Base-by-base conservation (phyloP, 1,140 invertebrate genomes). In the Drosophila asahinai region DNA sequence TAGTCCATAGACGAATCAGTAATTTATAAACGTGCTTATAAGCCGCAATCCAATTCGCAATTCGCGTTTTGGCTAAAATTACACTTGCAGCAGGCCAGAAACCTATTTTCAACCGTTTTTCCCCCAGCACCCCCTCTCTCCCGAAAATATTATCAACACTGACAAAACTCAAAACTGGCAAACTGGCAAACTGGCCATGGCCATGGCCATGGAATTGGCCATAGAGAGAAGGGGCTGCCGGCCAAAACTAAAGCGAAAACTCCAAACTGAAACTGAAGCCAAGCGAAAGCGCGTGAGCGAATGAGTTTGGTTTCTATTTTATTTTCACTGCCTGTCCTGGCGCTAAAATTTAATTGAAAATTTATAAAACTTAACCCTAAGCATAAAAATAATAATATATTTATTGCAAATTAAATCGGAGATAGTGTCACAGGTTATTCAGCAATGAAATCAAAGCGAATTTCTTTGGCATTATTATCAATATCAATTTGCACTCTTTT, bases 21-120 rank as follows among this genome's bases (percentile, higher is more conserved):
- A 89, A 87, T 87, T 87, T 87, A 87, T 87, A 87, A 87, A 87
- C 81, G 84, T 89, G 84, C 83, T 83, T 74, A 87, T 89, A 87
- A 87, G 77, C 83, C 83, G 84, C 84, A 87, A 87, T 87, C 84
- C 84, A 89, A 87, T 83, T 83, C 84, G 83, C 76, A 75, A 68
- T 82, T 76, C 71, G 70, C 71, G 73, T 77, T 77, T 77, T 60
- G 55, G 45, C 80, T 63, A 63, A 87, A 89, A 87, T 89, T 87
- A 89, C 80, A 81, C 73, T 89, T 78, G 76, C 75, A 60, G 36
- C 49, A 55, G 73, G 45, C 70, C 67, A 72, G 43, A 72, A 73
- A 72, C 67, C 70, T 57, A 73, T 73, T 73, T 73, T 33, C 54
- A 60, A 38, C 27, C 27, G 14, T n/a, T 17, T 33, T 30, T 3